These are phyloP conservation scores for Carcinoscorpius rotundicauda DNA, from an alignment of 1,140 invertebrate species.

Conservation along the genomic window DNA sequence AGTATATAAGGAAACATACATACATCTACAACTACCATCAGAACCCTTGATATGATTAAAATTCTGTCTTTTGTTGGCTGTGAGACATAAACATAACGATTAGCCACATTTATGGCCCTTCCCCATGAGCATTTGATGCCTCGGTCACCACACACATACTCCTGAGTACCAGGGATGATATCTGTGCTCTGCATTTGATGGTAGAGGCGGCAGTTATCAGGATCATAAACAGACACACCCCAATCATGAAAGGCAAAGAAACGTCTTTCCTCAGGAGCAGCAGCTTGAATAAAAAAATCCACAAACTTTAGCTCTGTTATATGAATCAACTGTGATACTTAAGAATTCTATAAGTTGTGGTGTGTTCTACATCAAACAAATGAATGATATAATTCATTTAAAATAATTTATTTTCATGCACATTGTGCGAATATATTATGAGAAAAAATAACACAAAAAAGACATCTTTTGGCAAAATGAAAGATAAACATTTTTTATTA, in stretches of 20 bases:
- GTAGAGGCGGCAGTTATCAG: conserved; percentile 52
- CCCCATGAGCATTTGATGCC: conserved; percentile 56
- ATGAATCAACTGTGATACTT: neutral
- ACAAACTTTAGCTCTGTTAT: neutral
- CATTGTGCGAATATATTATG: too few species aligned
- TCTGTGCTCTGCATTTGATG: conserved; percentile 58
- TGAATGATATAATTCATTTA: too few species aligned
- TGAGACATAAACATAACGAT: conserved; percentile 60
- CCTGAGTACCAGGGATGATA: conserved; percentile 58
- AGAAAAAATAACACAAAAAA: too few species aligned
- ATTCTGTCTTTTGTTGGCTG: conserved; percentile 59
- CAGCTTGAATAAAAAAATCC: conserved; percentile 34
- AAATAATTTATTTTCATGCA: too few species aligned
- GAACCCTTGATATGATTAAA: conserved; percentile 55
- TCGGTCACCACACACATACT: conserved; percentile 56
- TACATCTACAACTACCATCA: conserved; percentile 39
- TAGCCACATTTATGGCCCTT: conserved; percentile 56
- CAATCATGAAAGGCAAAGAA: conserved; percentile 66
- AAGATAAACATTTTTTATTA: too few species aligned
- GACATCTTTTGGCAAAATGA: too few species aligned
- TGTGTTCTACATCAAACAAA: too few species aligned
- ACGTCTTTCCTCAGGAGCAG: conserved; percentile 47
- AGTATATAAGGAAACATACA: conserved; percentile 3
- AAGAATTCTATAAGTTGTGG: too few species aligned
- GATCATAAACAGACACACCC: conserved; percentile 62